These are phyloP conservation scores for Montifringilla adamsi DNA, from an alignment of 2,113 vertebrate genomes.

Conservation along the genomic window DNA sequence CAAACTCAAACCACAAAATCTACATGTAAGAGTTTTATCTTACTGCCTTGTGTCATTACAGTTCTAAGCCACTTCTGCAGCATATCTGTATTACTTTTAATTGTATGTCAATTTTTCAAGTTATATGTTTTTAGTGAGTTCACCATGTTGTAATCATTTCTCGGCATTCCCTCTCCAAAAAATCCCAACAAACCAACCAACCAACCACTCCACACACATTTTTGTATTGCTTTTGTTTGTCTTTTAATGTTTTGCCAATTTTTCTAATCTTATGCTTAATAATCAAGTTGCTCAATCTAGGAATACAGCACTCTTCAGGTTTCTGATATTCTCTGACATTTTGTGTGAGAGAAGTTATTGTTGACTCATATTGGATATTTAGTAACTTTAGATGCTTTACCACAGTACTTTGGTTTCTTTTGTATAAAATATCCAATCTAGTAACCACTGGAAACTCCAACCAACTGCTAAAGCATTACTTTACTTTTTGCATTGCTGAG, in stretches of 20 bases:
- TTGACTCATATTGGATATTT: neutral
- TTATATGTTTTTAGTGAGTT: neutral
- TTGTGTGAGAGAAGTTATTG: neutral
- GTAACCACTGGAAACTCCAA: neutral
- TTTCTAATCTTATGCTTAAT: neutral
- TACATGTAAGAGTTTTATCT: neutral
- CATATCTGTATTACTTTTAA: neutral
- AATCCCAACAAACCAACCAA: neutral
- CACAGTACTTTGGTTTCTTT: neutral
- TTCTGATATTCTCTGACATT: neutral
- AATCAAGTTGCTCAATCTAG: neutral
- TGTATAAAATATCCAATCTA: neutral
- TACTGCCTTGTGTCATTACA: neutral
- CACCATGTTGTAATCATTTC: neutral
- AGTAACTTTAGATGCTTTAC: neutral
- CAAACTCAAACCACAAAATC: neutral
- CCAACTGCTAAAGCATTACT: neutral
- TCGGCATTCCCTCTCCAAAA: neutral
- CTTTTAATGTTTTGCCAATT: neutral
- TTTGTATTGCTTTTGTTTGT: neutral
- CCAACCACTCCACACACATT: neutral
- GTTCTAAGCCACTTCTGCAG: neutral
- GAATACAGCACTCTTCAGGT: neutral
- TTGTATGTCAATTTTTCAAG: neutral
- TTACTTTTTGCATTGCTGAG: neutral